Percentiles rank a stretch among this genome's conserved stretches.
Evolutionary conservation across 2,113 vertebrate genomes (phyloP).

Genomic region (Sinocyclocheilus grahami): DNA sequence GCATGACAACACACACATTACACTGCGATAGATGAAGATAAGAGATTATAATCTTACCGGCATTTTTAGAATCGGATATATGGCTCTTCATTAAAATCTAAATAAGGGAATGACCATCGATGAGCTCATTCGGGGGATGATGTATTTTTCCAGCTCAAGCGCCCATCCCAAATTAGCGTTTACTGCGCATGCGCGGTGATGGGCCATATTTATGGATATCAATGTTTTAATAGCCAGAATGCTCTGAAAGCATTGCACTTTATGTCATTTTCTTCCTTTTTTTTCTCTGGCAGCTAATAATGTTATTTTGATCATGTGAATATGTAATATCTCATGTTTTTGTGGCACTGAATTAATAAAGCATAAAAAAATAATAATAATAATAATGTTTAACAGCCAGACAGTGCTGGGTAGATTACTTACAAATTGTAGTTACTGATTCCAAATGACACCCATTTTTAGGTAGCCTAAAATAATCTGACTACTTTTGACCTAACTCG

Average conservation of each 20-base stretch:
- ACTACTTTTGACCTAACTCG: neutral
- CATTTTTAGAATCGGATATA: constrained; percentile 56
- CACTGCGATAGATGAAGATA: neutral
- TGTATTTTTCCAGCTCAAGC: constrained; percentile 30
- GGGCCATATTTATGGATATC: neutral
- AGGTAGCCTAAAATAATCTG: no score
- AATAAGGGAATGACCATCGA: neutral
- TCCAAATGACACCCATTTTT: neutral
- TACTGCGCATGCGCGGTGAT: constrained; percentile 16
- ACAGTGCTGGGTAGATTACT: neutral
- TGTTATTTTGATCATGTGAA: no score
- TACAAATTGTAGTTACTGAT: neutral
- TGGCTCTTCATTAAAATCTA: neutral
- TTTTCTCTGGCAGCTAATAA: no score
- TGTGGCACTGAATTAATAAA: no score
- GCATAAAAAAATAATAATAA: no score
- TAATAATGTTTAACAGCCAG: no score
- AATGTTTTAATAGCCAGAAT: neutral
- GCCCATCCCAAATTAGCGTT: constrained; percentile 37
- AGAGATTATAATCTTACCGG: constrained; percentile 67
- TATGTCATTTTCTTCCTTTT: no score
- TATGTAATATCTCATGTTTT: no score
- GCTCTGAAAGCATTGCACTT: no score
- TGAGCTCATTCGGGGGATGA: constrained; percentile 16
- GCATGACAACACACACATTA: constrained; percentile 40